A percentile compares a stretch with the other conserved stretches of the same genome.
Evolutionary conservation across 1,140 invertebrate species (phyloP).

Genomic region (Drosophila arizonae): DNA sequence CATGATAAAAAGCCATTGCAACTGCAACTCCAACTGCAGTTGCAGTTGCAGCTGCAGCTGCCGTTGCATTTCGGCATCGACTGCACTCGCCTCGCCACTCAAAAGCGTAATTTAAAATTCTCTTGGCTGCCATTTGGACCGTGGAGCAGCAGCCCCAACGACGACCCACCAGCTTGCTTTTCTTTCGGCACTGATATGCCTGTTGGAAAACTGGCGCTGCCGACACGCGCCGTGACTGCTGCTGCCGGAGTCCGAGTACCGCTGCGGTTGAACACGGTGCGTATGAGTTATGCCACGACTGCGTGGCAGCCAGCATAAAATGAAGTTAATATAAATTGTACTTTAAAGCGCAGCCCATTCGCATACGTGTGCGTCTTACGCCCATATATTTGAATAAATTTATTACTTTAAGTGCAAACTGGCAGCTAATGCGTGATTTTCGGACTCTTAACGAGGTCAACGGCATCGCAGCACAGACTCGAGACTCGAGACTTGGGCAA

Average conservation of each 20-base stretch:
- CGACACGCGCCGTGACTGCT: constrained; percentile 36
- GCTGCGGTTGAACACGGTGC: constrained; percentile 69
- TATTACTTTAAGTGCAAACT: constrained; percentile 80
- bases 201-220: constrained; percentile 37
- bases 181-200: constrained; percentile 67
- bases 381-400: constrained; percentile 78
- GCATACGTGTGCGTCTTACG: constrained; percentile 38
- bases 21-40: constrained; percentile 34
- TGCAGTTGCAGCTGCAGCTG: constrained; percentile 18
- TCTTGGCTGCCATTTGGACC: constrained; percentile 75
- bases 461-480: constrained; percentile 27
- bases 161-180: constrained; percentile 23
- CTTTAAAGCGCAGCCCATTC: constrained; percentile 54
- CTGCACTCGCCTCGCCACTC: constrained; percentile 59
- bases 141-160: constrained; percentile 15
- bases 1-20: constrained; percentile 57
- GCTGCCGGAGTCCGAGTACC: constrained; percentile 28
- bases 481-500: constrained; percentile 35
- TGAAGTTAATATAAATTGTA: constrained; percentile 80
- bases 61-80: constrained; percentile 68
- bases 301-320: constrained; percentile 59
- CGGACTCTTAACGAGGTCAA: constrained; percentile 49
- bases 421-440: constrained; percentile 79
- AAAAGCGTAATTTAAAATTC: constrained; percentile 81
- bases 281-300: constrained; percentile 76